Percentiles rank a stretch among this genome's conserved stretches.
Evolutionary conservation across 2,113 vertebrate species (phyloP).

Genomic region (Vidua macroura): DNA sequence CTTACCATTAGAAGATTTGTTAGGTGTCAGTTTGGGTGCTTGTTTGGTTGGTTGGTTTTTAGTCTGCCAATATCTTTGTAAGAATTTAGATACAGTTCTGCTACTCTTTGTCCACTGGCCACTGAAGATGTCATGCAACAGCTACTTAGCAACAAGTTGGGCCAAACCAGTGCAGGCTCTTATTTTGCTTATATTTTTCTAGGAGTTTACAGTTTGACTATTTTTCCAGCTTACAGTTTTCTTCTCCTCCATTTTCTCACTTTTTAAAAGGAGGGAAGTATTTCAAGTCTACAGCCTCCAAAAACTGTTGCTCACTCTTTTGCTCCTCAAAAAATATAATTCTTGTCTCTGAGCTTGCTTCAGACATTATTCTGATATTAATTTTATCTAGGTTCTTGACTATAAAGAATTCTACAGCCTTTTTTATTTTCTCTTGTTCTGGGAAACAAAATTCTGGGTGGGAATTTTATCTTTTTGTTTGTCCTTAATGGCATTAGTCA

Average conservation of each 20-base stretch:
- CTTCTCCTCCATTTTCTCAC: accelerated
- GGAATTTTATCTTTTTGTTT: not conserved
- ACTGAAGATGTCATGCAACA: not conserved
- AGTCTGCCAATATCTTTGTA: not conserved
- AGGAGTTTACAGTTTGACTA: not conserved
- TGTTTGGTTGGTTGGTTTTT: not conserved
- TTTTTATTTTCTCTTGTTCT: not conserved
- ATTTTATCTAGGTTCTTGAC: not conserved
- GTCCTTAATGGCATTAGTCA: not conserved
- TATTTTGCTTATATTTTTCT: not conserved
- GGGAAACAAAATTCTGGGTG: not conserved
- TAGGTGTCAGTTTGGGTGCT: not conserved
- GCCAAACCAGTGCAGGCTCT: not conserved
- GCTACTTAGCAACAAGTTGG: not conserved
- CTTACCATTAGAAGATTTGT: not conserved
- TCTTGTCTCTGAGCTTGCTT: not conserved
- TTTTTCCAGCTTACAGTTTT: not conserved
- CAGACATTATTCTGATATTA: not conserved
- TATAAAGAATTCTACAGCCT: not conserved
- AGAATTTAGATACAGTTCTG: not conserved
- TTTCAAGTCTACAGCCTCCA: not conserved
- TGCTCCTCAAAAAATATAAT: not conserved
- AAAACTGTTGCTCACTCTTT: not conserved
- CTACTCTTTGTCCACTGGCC: not conserved
- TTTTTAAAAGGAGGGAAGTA: not conserved